These are phyloP conservation scores for Axea sp. DNA, from an alignment of 2,888 invertebrate genomes.

Conservation along the genomic window DNA sequence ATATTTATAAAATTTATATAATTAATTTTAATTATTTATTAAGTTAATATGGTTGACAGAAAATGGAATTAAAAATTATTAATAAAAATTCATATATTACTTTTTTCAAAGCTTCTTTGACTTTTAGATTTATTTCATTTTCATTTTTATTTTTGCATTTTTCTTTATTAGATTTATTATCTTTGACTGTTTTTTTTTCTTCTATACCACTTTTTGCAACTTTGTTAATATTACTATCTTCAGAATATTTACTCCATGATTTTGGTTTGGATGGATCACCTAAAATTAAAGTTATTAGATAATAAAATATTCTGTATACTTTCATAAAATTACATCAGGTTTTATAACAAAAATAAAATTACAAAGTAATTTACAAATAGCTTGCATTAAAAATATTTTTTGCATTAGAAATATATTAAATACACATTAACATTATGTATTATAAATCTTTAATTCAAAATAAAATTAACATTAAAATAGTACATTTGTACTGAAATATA, in stretches of 20 bases:
- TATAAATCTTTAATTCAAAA: too few relatives aligned
- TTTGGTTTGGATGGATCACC: constrained; percentile 88
- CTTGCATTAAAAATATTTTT: too few relatives aligned
- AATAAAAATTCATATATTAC: constrained; percentile 74
- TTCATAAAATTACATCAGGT: too few relatives aligned
- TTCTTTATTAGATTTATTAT: constrained; percentile 76
- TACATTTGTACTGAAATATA: too few relatives aligned
- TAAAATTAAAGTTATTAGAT: too few relatives aligned
- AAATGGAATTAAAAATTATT: constrained; percentile 11
- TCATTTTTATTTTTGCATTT: constrained; percentile 65
- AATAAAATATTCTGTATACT: too few relatives aligned
- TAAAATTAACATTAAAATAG: too few relatives aligned
- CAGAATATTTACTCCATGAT: constrained; percentile 95
- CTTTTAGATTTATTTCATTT: constrained; percentile 79
- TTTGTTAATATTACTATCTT: constrained; percentile 86
- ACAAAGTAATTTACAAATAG: too few relatives aligned
- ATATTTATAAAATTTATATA: background rate
- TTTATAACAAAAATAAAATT: too few relatives aligned
- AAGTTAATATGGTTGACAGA: too few relatives aligned
- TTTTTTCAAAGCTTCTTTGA: constrained; percentile 85
- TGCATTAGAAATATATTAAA: too few relatives aligned
- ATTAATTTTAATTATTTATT: background rate
- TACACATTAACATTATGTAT: too few relatives aligned
- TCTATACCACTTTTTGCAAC: constrained; percentile 62
- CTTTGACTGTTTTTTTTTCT: constrained; percentile 66